Base-by-base conservation (phyloP, 1,140 invertebrate species). In the Drosophila quadrilineata region DNA sequence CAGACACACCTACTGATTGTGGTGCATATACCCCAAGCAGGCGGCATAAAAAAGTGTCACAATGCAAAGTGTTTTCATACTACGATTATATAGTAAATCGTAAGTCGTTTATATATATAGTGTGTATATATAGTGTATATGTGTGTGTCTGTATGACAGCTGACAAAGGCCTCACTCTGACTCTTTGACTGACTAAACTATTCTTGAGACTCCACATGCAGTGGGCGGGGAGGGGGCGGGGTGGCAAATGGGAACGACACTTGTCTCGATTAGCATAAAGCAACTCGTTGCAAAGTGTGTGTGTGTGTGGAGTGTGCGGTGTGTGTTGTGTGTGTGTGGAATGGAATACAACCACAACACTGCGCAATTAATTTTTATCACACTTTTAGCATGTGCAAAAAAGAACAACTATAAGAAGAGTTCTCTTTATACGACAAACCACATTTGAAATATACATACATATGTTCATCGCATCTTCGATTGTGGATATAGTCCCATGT, bases 291-390 rank as follows among this genome's bases (percentile, higher is more conserved):
- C 65, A 48, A 52, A 62, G n/a, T n/a, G n/a, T n/a, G n/a, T n/a
- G n/a, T n/a, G n/a, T n/a, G n/a, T n/a, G n/a, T n/a, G n/a, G n/a
- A n/a, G n/a, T n/a, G n/a, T n/a, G n/a, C n/a, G n/a, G n/a, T n/a
- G n/a, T n/a, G n/a, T n/a, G n/a, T n/a, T n/a, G n/a, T n/a, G n/a
- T n/a, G n/a, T n/a, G 26, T 6, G 33, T 24, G 22, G 12, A 29
- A 12, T 28, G 12, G 21, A 52, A 52, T 6, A 21, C 28, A n/a
- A 22, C 8, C 22, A 29, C 52, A 69, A 60, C 64, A 63, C 82
- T 87, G 82, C 82, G 84, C 84, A 87, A 87, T 87, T 87, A 87
- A 87, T 87, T 87, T 87, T 87, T 87, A 87, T 87, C 84, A 82
- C 76, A 87, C 76, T 74, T 82, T 87, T 79, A 59, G 59, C 76